Evolutionary conservation across 2,888 invertebrate species (phyloP).

Genomic region (Heliconius erato): DNA sequence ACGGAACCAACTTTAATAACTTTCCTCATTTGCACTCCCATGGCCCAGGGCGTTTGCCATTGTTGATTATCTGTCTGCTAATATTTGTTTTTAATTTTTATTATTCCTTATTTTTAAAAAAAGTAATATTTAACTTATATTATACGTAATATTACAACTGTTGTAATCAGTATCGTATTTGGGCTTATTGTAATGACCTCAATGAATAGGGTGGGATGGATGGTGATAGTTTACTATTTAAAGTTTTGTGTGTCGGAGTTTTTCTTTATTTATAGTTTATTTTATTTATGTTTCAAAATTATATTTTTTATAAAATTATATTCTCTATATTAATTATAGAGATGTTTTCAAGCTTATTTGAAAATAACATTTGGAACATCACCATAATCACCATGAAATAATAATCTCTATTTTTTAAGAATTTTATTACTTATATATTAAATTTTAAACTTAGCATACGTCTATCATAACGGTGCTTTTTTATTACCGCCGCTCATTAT

Average conservation of each 20-base stretch:
- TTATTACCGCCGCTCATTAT: constrained; percentile 45
- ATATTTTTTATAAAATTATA: too few species aligned
- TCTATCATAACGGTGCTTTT: constrained; percentile 35
- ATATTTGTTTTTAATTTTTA: not conserved
- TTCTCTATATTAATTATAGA: too few species aligned
- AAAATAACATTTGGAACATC: not conserved
- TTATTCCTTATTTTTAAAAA: constrained; percentile 23
- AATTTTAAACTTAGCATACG: constrained; percentile 8
- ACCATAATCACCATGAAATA: not conserved
- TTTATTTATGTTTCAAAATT: too few species aligned
- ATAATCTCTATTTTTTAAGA: not conserved
- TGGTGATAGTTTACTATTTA: too few species aligned
- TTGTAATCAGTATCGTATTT: not conserved
- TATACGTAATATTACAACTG: not conserved
- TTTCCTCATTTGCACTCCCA: constrained; percentile 48
- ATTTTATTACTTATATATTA: not conserved
- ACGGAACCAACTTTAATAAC: constrained; percentile 42
- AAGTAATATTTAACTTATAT: not conserved
- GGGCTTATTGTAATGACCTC: not conserved
- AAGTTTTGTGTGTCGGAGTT: accelerated
- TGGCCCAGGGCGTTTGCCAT: constrained; percentile 37
- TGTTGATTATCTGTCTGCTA: not conserved
- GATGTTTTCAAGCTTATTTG: not conserved
- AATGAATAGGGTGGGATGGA: not conserved
- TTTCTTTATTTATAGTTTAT: too few species aligned